These are phyloP conservation scores for Cynoglossus semilaevis DNA, from an alignment of 2,113 vertebrate genomes.

Conservation along the genomic window DNA sequence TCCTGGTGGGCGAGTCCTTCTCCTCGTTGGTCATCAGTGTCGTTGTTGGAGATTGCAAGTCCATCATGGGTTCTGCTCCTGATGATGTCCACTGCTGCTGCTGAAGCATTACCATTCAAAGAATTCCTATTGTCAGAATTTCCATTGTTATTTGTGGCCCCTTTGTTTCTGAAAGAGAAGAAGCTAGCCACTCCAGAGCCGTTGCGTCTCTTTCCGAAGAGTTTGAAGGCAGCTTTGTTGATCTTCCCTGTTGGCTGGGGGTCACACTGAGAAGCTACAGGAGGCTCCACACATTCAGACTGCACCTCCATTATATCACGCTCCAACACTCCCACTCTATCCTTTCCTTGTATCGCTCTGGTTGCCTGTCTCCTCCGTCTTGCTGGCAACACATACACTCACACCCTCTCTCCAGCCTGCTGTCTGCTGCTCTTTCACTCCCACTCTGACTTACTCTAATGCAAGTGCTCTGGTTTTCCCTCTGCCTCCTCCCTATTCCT, in stretches of 20 bases:
- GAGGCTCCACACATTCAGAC: slow-evolving; percentile 83
- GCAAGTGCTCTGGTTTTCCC: slow-evolving; percentile 65
- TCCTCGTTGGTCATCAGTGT: slow-evolving; percentile 77
- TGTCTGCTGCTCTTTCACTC: slow-evolving; percentile 68
- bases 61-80: slow-evolving; percentile 93
- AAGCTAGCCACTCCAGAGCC: slow-evolving; percentile 88
- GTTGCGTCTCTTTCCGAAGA: slow-evolving; percentile 88
- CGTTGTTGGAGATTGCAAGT: slow-evolving; percentile 78
- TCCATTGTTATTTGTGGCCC: slow-evolving; percentile 74
- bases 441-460: slow-evolving; percentile 64
- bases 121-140: slow-evolving; percentile 69
- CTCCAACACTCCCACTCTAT: slow-evolving; percentile 60
- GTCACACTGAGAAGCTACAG: slow-evolving; percentile 76
- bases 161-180: slow-evolving; percentile 92
- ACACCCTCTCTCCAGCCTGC: slow-evolving; percentile 57
- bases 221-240: slow-evolving; percentile 95
- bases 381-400: slow-evolving; percentile 45
- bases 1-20: slow-evolving; percentile 71
- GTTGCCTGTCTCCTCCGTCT: slow-evolving; percentile 45
- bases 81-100: slow-evolving; percentile 77
- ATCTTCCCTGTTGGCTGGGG: slow-evolving; percentile 89
- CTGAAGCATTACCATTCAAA: slow-evolving; percentile 60
- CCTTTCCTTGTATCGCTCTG: slow-evolving; percentile 42
- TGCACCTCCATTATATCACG: slow-evolving; percentile 87
- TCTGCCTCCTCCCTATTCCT: slow-evolving; percentile 34